These are phyloP conservation scores for Cyprinodon brontotheroides DNA, from an alignment of 2,113 vertebrate genomes.

Conservation along the genomic window DNA sequence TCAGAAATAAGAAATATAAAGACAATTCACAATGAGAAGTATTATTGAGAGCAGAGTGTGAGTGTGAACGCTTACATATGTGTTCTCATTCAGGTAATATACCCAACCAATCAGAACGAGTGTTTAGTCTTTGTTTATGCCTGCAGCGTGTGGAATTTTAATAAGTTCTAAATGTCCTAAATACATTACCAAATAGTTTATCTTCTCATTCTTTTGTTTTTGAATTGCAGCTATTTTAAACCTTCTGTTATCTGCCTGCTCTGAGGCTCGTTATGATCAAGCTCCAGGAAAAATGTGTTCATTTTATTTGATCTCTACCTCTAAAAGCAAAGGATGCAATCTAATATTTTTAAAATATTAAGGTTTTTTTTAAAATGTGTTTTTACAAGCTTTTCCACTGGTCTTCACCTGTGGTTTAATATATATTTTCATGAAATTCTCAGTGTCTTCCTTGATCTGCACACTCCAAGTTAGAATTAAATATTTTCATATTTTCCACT, in stretches of 20 bases:
- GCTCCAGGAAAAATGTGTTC: neutral
- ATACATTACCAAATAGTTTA: conserved; percentile 53
- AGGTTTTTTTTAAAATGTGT: neutral
- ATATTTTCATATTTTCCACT: neutral
- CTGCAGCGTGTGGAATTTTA: conserved; percentile 49
- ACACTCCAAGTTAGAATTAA: neutral
- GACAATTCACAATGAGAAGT: neutral
- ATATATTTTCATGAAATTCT: neutral
- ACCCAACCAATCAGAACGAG: conserved; percentile 22
- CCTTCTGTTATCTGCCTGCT: conserved; percentile 8
- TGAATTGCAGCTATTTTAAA: conserved; percentile 23
- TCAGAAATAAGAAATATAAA: neutral
- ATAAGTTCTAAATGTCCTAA: conserved; percentile 40
- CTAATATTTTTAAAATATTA: neutral
- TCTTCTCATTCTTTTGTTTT: conserved; percentile 22
- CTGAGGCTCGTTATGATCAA: conserved; percentile 4
- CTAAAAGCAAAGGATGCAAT: conserved; percentile 9
- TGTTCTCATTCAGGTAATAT: neutral
- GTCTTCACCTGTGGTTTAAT: neutral
- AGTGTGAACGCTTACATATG: neutral
- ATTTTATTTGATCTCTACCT: conserved; percentile 14
- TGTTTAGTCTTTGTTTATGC: conserved; percentile 55
- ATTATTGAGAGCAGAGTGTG: neutral
- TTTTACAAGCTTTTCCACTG: neutral
- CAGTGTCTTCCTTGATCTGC: no score